Base-by-base conservation (phyloP, 2,797 vertebrate genomes). In the Micropoecilia bifurca region DNA sequence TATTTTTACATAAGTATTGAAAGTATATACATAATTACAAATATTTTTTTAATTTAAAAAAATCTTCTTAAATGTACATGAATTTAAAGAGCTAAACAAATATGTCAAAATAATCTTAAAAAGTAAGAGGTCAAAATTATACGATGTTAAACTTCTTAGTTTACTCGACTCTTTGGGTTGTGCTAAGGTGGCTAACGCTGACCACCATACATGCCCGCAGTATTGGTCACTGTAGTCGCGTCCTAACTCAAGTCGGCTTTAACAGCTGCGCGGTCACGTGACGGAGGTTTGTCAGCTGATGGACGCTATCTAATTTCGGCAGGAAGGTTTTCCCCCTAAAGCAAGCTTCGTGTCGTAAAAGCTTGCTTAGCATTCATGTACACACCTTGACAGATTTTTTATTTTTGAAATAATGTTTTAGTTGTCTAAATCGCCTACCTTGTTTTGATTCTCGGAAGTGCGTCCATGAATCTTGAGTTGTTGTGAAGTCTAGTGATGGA, bases 281-380 rank as follows among this genome's bases (percentile, higher is more conserved):
- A 85, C 7, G 9, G 30, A 22, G 9, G n/a, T 72, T 28, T 50
- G 89, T 88, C 92, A 90, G 90, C 89, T 90, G 92, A 78, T 80
- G 69, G 75, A 79, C 33, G 7, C 2, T 83, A 76, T 91, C 85
- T 73, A 0, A 46, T 90, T 86, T 88, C 86, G 9, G 20, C 39
- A 9, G 79, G n/a, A 73, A 53, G 14, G 74, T 71, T 43, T 78
- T 13, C 14, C 46, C 41, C 45, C 3, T 20, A 2, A 75, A 47
- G 33, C 0, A 13, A 46, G 30, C 33, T 77, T 46, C 33, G 47
- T 39, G 18, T 12, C 10, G 22, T 14, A 25, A 45, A 43, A 1
- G 41, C 6, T 45, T 13, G 20, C 6, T 71, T 45, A 50, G 48
- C 20, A 22, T 50, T 50, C 48, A 3, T 50, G 7, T 8, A 50